Evolutionary conservation across 2,888 invertebrate genomes (phyloP), one percentile per base, ranked within the genome.

Genomic region (Aricia artaxerxes): DNA sequence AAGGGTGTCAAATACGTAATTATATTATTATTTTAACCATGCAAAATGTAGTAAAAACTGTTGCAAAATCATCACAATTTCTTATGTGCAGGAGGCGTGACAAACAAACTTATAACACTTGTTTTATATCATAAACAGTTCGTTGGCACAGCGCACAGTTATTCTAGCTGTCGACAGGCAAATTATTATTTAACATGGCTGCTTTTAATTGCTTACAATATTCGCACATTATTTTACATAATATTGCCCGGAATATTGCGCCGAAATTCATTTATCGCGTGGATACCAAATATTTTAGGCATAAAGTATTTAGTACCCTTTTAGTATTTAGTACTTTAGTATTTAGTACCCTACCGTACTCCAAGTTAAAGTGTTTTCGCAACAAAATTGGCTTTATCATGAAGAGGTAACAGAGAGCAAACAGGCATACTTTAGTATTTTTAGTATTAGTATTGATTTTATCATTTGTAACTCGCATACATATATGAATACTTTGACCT

Each of bases 61-160:
- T 1, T 31, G 31, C 31, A 1, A 69, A 35, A 6, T 38, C 24
- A 69, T 69, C 13, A 69, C 16, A 69, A 69, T 69, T 38, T 38
- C 16, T 64, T 6, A 64, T 57, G 31, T 13, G 35, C 35, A 69
- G 35, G 35, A 11, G 13, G 69, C 69, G 69, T 13, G 24, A 61
- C 24, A 61, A 69, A 38, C 69, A 69, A 35, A 69, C 13, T 16
- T 13, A 38, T 16, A 69, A 69, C 64, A 69, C 35, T 69, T 11
- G 35, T 69, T 69, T 69, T 69, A 69, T 69, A 13, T 35, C 35
- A 69, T 35, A 69, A 35, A 69, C 35, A 69, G 69, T 69, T 35
- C 35, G 69, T 13, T 69, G 69, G 11, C 69, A 69, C 35, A 38
- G 31, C 13, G 1, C 69, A 69, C 69, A 69, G 35, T 13, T 69